Base-by-base conservation (phyloP, 2,888 invertebrate species). In the Drosophila leonis region DNA sequence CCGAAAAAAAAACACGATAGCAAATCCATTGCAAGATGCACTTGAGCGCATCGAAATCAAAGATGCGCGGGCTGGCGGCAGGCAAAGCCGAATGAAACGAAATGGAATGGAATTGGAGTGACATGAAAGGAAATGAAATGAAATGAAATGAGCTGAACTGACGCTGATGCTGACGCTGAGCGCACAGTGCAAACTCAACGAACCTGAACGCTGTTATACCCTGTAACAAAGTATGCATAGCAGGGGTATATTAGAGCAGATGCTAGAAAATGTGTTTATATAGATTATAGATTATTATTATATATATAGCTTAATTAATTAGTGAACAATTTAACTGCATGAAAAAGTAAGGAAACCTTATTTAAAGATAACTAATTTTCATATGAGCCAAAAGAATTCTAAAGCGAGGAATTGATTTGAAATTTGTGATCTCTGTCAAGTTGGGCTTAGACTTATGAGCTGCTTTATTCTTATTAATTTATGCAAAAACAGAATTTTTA, bases 1-100 rank as follows among this genome's bases (percentile, higher is more conserved):
- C 7, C 13, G 24, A 42, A 39, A 27, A 60, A 59, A 56, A 65
- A 48, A 13, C 10, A 44, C 13, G 42, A 49, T 75, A 39, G 70
- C 55, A 39, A 67, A 68, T 44, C 10, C 51, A 37, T 29, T 48
- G 72, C 56, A 39, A 39, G 54, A 70, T 77, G 76, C 76, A 70
- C 62, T 56, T 75, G 51, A 77, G 80, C 64, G 71, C 66, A 72
- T 48, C 64, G 64, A n/a, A 42, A 33, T 63, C n/a, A 48, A 29
- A 67, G 49, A 42, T 42, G 65, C 37, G 31, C 3, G 12, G 7
- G 15, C 12, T 20, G 33, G 2, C 7, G 27, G 10, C 29, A 9
- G 33, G 44, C 13, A n/a, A 20, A 42, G 46, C 20, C 18, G 18
- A 33, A 20, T 39, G 56, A 39, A 70, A 46, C 33, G 62, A 20